phyloP scores from a whole-genome alignment of 2,888 invertebrate genomes.

The Crepidodera aurea region DNA sequence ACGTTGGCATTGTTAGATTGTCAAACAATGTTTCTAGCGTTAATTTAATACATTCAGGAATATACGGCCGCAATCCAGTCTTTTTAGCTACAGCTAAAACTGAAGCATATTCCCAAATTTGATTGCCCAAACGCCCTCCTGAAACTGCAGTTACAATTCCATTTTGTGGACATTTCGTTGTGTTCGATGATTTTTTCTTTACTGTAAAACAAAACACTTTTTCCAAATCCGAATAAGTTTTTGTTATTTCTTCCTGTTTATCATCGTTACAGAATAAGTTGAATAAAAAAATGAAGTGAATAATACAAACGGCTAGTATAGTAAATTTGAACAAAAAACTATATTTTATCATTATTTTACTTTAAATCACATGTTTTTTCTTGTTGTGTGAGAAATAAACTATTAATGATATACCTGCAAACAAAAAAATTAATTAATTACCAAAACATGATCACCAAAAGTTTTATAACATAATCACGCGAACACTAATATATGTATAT shows the following conservation, averaged over 20 bases:
- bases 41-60: constrained; percentile 63
- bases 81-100: constrained; percentile 9
- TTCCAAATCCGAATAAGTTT: background rate
- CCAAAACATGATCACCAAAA: too few species aligned
- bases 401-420: too few species aligned
- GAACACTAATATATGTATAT: too few species aligned
- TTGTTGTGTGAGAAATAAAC: too few species aligned
- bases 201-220: background rate
- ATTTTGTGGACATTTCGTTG: background rate
- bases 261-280: too few species aligned
- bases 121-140: constrained; percentile 17
- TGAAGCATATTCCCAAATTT: constrained; percentile 19
- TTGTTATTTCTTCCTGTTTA: too few species aligned
- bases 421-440: too few species aligned
- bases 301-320: too few species aligned
- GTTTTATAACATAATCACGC: too few species aligned
- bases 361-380: too few species aligned
- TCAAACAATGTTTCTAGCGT: constrained; percentile 67
- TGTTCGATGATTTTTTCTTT: background rate
- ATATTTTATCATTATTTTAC: too few species aligned
- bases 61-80: constrained; percentile 53
- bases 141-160: constrained; percentile 9
- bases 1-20: constrained; percentile 64
- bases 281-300: background rate
- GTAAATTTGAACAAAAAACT: too few species aligned